A percentile compares a stretch with the other conserved stretches of the same genome.
Conservation (phyloP, 1,140 invertebrate species). For the Vanessa atalanta region DNA sequence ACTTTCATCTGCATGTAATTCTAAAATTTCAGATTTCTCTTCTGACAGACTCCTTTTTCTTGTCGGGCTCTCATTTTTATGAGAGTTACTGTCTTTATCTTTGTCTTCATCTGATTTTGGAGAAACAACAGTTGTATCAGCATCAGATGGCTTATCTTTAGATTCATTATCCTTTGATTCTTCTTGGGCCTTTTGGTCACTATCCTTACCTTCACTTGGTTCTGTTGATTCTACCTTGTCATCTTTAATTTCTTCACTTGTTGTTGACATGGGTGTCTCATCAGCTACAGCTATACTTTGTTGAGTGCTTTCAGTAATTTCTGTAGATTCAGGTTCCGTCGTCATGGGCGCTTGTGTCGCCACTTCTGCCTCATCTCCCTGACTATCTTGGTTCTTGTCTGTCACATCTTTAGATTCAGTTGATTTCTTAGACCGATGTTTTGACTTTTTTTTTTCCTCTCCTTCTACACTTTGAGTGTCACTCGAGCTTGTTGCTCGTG, state of each 20-base stretch:
- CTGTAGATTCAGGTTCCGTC: constrained; percentile 26
- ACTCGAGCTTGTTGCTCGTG: constrained; percentile 69
- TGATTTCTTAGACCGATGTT: constrained; percentile 60
- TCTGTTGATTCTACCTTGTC: constrained; percentile 37
- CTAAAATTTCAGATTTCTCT: constrained; percentile 70
- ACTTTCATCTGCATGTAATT: constrained; percentile 70
- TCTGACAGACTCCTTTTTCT: constrained; percentile 50
- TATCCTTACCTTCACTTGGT: constrained; percentile 35
- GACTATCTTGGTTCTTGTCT: constrained; percentile 58
- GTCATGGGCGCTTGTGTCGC: constrained; percentile 7
- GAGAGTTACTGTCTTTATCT: constrained; percentile 21
- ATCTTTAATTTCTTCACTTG: constrained; percentile 53
- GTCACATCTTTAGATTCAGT: constrained; percentile 57
- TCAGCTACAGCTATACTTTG: constrained; percentile 42
- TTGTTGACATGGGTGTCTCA: constrained; percentile 63
- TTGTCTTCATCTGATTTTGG: constrained; percentile 50
- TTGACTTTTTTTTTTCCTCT: constrained; percentile 67
- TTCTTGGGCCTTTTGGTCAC: constrained; percentile 25
- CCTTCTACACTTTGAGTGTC: constrained; percentile 65
- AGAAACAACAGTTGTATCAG: constrained; percentile 67
- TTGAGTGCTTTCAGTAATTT: constrained; percentile 22
- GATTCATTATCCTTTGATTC: constrained; percentile 24
- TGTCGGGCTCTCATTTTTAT: constrained; percentile 34
- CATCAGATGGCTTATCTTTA: constrained; percentile 55
- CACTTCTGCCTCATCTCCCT: constrained; percentile 35